phyloP scores from a whole-genome alignment of 2,888 invertebrate genomes.

The Rhopalosiphum nymphaeae region DNA sequence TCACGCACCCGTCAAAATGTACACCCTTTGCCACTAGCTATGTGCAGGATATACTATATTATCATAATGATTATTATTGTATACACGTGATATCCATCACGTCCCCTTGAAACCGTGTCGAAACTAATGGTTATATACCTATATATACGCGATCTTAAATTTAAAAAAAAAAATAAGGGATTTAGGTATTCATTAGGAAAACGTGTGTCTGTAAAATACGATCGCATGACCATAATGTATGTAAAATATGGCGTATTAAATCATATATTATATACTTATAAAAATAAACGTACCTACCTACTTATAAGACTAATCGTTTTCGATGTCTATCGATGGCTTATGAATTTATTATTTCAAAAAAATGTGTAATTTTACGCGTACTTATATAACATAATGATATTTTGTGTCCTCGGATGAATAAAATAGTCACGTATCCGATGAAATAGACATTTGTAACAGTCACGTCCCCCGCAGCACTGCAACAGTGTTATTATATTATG shows the following conservation, averaged over 20 bases:
- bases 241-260: slow-evolving; percentile 39
- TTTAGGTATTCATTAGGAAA: slow-evolving; percentile 34
- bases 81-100: slow-evolving; percentile 47
- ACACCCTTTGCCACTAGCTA: slow-evolving; percentile 49
- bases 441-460: slow-evolving; percentile 61
- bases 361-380: background rate
- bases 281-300: background rate
- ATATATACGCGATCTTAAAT: background rate
- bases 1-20: slow-evolving; percentile 61
- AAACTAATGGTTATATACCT: slow-evolving; percentile 50
- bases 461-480: slow-evolving; percentile 33
- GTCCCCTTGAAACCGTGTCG: slow-evolving; percentile 43
- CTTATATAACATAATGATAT: background rate
- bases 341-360: slow-evolving; percentile 17
- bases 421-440: slow-evolving; percentile 60
- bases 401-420: slow-evolving; percentile 34
- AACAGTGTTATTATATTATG: background rate
- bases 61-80: slow-evolving; percentile 1
- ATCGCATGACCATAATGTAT: slow-evolving; percentile 24
- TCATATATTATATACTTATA: background rate
- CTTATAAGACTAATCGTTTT: slow-evolving; percentile 23
- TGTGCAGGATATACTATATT: slow-evolving; percentile 26
- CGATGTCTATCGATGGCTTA: slow-evolving; percentile 15
- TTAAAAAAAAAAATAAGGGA: slow-evolving; percentile 29
- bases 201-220: slow-evolving; percentile 51